These are phyloP conservation scores for Micrasema minimum DNA, from an alignment of 1,140 invertebrate genomes.

Conservation along the genomic window DNA sequence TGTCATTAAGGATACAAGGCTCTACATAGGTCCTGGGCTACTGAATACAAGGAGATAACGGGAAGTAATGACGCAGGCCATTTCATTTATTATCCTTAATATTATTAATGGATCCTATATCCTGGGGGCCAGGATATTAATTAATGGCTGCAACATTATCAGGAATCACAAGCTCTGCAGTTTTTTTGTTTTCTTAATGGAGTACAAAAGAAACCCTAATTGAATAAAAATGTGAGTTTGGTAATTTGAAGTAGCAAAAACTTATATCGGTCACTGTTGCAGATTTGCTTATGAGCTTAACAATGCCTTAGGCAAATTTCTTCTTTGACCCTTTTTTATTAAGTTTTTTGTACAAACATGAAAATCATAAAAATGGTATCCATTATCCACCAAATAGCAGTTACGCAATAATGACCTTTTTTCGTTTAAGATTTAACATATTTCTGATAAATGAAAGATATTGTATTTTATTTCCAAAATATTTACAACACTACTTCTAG, in stretches of 20 bases:
- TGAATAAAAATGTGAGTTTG: slow-evolving; percentile 3
- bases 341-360: no score
- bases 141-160: slow-evolving; percentile 25
- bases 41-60: slow-evolving; percentile 37
- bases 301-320: no score
- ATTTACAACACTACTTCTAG: no score
- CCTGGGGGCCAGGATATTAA: slow-evolving; percentile 38
- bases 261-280: neutral
- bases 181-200: slow-evolving; percentile 23
- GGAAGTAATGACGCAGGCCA: slow-evolving; percentile 29
- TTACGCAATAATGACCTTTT: no score
- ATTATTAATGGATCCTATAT: slow-evolving; percentile 39
- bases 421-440: no score
- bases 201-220: slow-evolving; percentile 12
- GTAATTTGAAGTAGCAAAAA: slow-evolving; percentile 10
- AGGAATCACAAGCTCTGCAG: slow-evolving; percentile 15
- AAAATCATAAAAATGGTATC: no score
- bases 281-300: no score
- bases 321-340: no score
- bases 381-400: no score
- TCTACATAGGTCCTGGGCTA: slow-evolving; percentile 27
- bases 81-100: slow-evolving; percentile 42
- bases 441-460: no score
- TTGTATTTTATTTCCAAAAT: no score
- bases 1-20: slow-evolving; percentile 28